Percentiles rank a stretch among this genome's conserved stretches.
Evolutionary conservation across 1,140 invertebrate species (phyloP).

Genomic region (Macrosteles quadrilineatus): DNA sequence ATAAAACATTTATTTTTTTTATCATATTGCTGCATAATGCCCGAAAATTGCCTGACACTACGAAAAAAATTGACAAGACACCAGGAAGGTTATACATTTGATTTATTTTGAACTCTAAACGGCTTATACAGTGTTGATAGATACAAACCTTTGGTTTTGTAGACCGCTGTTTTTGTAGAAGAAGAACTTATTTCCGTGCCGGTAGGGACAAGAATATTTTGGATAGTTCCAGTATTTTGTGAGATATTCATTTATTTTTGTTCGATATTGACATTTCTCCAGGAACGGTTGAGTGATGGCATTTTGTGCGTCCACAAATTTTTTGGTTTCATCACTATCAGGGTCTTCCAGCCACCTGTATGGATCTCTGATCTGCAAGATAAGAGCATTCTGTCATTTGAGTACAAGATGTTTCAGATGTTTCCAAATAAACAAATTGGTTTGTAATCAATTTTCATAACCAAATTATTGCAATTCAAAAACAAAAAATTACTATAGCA

Average conservation of each 20-base stretch:
- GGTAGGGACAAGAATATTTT: slow-evolving; percentile 87
- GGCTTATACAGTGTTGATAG: no score
- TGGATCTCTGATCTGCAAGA: slow-evolving; percentile 78
- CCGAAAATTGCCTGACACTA: no score
- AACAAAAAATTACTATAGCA: no score
- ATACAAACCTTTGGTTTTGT: slow-evolving; percentile 87
- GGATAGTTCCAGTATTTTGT: slow-evolving; percentile 96
- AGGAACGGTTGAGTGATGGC: slow-evolving; percentile 85
- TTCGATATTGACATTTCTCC: slow-evolving; percentile 69
- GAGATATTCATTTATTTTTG: slow-evolving; percentile 72
- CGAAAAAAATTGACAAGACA: no score
- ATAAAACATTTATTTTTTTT: no score
- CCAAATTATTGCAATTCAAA: slow-evolving; percentile 38
- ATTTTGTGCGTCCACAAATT: slow-evolving; percentile 92
- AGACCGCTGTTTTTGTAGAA: slow-evolving; percentile 94
- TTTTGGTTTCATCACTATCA: slow-evolving; percentile 86
- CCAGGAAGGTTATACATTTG: no score
- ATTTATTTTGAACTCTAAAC: no score
- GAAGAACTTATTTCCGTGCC: slow-evolving; percentile 85
- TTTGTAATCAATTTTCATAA: neutral
- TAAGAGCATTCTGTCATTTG: slow-evolving; percentile 34
- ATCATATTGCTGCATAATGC: no score
- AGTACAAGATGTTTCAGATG: slow-evolving; percentile 36
- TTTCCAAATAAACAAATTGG: neutral
- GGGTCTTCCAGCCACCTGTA: slow-evolving; percentile 98